These are phyloP conservation scores for Apodemia zela DNA, from an alignment of 2,888 invertebrate genomes.

Conservation along the genomic window DNA sequence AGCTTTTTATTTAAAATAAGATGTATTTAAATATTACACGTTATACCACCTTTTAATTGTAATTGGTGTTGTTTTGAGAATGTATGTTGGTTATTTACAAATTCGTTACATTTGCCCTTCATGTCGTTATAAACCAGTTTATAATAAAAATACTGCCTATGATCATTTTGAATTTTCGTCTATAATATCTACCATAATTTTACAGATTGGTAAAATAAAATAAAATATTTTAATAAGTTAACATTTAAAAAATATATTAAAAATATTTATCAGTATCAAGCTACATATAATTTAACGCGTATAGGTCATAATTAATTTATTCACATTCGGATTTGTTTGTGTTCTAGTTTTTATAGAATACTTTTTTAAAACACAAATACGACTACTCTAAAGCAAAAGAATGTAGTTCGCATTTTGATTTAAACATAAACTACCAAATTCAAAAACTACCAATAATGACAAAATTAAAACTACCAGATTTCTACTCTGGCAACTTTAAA, in stretches of 20 bases:
- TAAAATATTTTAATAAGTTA: no score
- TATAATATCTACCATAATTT: no score
- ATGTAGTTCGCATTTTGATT: neutral
- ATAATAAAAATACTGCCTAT: neutral
- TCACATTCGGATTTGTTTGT: conserved; percentile 8
- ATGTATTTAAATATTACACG: conserved; percentile 22
- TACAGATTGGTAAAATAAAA: no score
- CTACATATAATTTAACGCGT: no score
- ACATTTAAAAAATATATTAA: no score
- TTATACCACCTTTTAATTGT: conserved; percentile 18
- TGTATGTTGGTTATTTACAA: conserved; percentile 9
- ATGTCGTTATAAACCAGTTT: no score
- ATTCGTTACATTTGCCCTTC: neutral
- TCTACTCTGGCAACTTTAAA: no score
- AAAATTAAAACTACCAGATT: neutral
- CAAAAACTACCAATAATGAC: no score
- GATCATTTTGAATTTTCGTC: no score
- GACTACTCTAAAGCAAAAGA: neutral
- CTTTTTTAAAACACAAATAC: conserved; percentile 8
- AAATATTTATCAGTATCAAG: no score
- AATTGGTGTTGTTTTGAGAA: conserved; percentile 15
- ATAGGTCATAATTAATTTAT: neutral
- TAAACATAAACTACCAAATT: neutral
- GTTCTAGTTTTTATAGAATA: conserved; percentile 5
- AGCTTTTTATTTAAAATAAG: conserved; percentile 33